phyloP scores from a whole-genome alignment of 2,888 invertebrate species.

The Drosophila birchii region DNA sequence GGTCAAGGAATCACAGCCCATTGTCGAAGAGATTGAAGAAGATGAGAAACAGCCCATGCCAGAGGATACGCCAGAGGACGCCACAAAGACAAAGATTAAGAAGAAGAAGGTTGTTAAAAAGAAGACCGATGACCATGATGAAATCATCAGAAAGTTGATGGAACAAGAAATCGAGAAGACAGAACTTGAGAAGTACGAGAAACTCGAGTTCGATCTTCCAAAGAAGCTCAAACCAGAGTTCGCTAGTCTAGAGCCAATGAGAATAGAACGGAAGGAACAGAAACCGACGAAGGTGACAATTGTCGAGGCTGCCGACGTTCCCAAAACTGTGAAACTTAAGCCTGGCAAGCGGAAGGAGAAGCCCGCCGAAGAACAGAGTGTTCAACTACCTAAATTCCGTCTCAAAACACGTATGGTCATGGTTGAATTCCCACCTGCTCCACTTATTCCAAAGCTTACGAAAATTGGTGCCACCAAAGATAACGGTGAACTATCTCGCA shows the following conservation, averaged over 20 bases:
- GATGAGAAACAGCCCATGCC: slow-evolving; percentile 66
- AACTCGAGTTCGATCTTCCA: slow-evolving; percentile 83
- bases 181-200: slow-evolving; percentile 85
- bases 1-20: slow-evolving; percentile 77
- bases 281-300: slow-evolving; percentile 88
- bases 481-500: slow-evolving; percentile 89
- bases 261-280: slow-evolving; percentile 87
- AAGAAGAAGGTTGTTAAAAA: slow-evolving; percentile 81
- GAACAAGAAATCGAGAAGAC: slow-evolving; percentile 84
- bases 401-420: slow-evolving; percentile 89
- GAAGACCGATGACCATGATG: slow-evolving; percentile 83
- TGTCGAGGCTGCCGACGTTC: slow-evolving; percentile 86
- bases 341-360: slow-evolving; percentile 84
- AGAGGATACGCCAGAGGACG: slow-evolving; percentile 54
- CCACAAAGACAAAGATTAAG: slow-evolving; percentile 70
- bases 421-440: slow-evolving; percentile 88
- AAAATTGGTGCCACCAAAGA: slow-evolving; percentile 87
- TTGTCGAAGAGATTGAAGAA: slow-evolving; percentile 80
- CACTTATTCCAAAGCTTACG: slow-evolving; percentile 86
- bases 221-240: slow-evolving; percentile 79
- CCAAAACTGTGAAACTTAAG: slow-evolving; percentile 89
- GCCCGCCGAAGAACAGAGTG: slow-evolving; percentile 85
- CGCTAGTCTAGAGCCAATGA: slow-evolving; percentile 85
- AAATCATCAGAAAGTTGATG: slow-evolving; percentile 81
- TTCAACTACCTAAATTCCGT: slow-evolving; percentile 88